Evolutionary conservation across 2,888 invertebrate genomes (phyloP).

Genomic region (Copidosoma aretas): DNA sequence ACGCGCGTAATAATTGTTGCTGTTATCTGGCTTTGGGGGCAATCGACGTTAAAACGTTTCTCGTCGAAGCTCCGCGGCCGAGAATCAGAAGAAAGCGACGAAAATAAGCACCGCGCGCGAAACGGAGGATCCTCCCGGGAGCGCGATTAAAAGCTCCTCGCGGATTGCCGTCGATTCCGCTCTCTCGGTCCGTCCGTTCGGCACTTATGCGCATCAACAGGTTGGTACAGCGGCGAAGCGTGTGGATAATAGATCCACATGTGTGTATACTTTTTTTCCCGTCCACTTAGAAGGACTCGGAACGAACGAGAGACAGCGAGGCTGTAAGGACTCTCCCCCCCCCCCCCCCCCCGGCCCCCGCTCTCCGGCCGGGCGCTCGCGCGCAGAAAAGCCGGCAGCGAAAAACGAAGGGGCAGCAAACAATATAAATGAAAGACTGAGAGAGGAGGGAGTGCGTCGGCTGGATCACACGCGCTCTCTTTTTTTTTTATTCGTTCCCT

Average conservation of each 20-base stretch:
- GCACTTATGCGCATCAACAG: not conserved
- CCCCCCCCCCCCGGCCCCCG: slow-evolving; percentile 3
- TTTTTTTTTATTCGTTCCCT: too few relatives aligned
- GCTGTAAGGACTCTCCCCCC: slow-evolving; percentile 11
- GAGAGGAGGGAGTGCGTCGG: not conserved
- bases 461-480: slow-evolving; percentile 3
- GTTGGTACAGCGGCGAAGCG: not conserved
- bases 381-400: slow-evolving; percentile 14
- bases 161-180: slow-evolving; percentile 18
- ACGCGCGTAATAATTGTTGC: too few relatives aligned
- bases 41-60: too few relatives aligned
- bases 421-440: not conserved
- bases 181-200: not conserved
- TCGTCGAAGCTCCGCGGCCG: too few relatives aligned
- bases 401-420: not conserved
- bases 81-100: too few relatives aligned
- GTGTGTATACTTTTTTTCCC: not conserved
- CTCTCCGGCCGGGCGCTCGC: not conserved
- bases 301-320: not conserved
- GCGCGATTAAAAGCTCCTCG: too few relatives aligned
- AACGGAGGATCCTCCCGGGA: too few relatives aligned
- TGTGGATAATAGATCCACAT: not conserved
- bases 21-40: too few relatives aligned
- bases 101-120: too few relatives aligned
- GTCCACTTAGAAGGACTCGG: not conserved